Conservation (phyloP, 2,797 vertebrate genomes). For the Bradypodion pumilum region DNA sequence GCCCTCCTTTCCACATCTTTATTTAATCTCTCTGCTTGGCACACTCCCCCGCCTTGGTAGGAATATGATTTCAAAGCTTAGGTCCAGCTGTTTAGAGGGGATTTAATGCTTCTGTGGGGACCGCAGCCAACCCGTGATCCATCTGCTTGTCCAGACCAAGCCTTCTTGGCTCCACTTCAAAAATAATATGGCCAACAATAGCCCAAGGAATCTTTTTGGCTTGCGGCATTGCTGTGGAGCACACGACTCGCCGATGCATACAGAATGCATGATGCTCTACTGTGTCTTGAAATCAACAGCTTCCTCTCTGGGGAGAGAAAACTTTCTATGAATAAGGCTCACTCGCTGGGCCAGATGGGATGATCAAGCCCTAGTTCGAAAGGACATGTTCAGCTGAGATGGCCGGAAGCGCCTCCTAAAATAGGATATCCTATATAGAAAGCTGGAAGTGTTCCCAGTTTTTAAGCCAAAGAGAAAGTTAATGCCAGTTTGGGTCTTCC, state of each 20-base stretch:
- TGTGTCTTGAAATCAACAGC: neutral
- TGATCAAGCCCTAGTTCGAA: neutral
- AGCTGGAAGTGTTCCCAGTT: too few relatives aligned
- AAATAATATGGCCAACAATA: neutral
- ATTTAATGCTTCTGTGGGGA: slow-evolving; percentile 7
- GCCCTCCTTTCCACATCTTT: neutral
- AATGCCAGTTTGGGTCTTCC: neutral
- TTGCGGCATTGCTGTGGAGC: rapidly evolving
- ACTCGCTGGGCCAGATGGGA: neutral
- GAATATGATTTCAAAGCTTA: neutral
- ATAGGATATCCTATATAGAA: neutral
- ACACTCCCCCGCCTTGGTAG: too few relatives aligned
- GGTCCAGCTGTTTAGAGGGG: neutral
- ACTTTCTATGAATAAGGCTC: neutral
- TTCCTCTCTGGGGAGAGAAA: neutral
- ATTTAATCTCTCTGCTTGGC: slow-evolving; percentile 3
- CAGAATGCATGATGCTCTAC: neutral
- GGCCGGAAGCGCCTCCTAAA: rapidly evolving
- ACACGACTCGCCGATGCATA: neutral
- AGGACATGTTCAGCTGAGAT: too few relatives aligned
- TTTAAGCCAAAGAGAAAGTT: too few relatives aligned
- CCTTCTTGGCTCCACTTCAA: slow-evolving; percentile 15
- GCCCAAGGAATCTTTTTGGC: slow-evolving; percentile 7
- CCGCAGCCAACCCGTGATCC: neutral
- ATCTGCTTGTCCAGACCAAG: neutral